phyloP scores from a whole-genome alignment of 2,113 vertebrate genomes.

The Leptobrachium ailaonicum region DNA sequence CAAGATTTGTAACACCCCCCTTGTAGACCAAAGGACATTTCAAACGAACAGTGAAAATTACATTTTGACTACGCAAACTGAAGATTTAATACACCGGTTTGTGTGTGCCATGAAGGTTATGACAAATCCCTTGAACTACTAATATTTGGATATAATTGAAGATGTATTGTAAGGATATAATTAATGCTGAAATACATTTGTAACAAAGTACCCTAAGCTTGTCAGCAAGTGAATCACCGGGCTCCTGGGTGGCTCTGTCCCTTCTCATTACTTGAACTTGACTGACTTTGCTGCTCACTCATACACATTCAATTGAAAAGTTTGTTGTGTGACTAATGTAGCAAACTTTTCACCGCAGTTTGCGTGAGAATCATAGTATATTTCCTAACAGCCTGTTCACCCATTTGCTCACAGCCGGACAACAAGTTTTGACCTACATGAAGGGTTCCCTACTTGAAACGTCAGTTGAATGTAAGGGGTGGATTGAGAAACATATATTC shows the following conservation, averaged over 20 bases:
- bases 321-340: conserved; percentile 44
- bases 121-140: conserved; percentile 11
- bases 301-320: conserved; percentile 44
- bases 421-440: not conserved
- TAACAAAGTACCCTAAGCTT: conserved; percentile 38
- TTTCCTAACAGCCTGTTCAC: conserved; percentile 20
- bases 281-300: conserved; percentile 33
- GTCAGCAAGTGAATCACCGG: conserved; percentile 42
- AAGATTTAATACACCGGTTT: not conserved
- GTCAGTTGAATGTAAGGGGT: not conserved
- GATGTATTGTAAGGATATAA: conserved; percentile 52
- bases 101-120: not conserved
- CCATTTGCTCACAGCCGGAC: not conserved
- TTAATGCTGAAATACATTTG: conserved; percentile 43
- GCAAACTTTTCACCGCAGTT: conserved; percentile 36
- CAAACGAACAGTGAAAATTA: too few relatives aligned
- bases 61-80: too few relatives aligned
- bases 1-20: too few relatives aligned
- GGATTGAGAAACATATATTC: not conserved
- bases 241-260: conserved; percentile 44
- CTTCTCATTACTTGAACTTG: conserved; percentile 31
- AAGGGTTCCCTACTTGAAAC: not conserved
- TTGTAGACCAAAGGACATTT: too few relatives aligned
- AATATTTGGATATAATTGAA: conserved; percentile 44
- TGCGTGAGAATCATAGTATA: conserved; percentile 41